Base-by-base conservation (phyloP, 2,113 vertebrate species). In the Amphiprion ocellaris region DNA sequence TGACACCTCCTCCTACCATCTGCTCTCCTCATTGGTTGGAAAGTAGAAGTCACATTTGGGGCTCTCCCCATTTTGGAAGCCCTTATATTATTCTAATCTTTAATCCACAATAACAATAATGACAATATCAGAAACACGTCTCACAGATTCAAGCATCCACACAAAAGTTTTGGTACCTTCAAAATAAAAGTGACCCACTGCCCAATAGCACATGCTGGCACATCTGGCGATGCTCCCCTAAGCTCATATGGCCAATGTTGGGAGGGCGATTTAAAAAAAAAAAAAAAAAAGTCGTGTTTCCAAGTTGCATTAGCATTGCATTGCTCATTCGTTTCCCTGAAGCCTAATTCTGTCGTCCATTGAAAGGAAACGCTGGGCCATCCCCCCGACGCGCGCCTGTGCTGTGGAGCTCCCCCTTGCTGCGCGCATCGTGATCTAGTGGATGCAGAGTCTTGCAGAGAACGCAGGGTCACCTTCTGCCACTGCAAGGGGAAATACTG, bases 381-480 rank as follows among this genome's bases (percentile, higher is more conserved):
- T 63, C 88, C 84, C 89, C 82, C 90, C 62, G 68, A 63, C 85
- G 86, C 87, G 83, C 87, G 79, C 77, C 90, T 81, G 84, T 86
- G 93, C 87, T 33, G 85, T 84, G 88, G 90, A 93, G 92, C 91
- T 90, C 92, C 91, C 91, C 90, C 89, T 89, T 69, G 91, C 92
- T 90, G 92, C 84, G 89, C 52, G 87, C 90, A 89, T 94, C 93
- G 91, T 92, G 92, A 94, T 93, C 91, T 79, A 47, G 89, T 87
- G 90, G 87, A 93, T 85, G 92, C 93, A 87, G 89, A 85, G 86
- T 84, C 84, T 91, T 74, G 92, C 89, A 81, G 81, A 79, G 90
- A 86, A 81, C 81, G 89, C 89, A 92, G 94, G 94, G 94, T 95
- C 94, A 94, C 93, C 94, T 94, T 95, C 94, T 92, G 90, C 90